Evolutionary conservation across 2,113 vertebrate species (phyloP).

Genomic region (Anoura caudifer): DNA sequence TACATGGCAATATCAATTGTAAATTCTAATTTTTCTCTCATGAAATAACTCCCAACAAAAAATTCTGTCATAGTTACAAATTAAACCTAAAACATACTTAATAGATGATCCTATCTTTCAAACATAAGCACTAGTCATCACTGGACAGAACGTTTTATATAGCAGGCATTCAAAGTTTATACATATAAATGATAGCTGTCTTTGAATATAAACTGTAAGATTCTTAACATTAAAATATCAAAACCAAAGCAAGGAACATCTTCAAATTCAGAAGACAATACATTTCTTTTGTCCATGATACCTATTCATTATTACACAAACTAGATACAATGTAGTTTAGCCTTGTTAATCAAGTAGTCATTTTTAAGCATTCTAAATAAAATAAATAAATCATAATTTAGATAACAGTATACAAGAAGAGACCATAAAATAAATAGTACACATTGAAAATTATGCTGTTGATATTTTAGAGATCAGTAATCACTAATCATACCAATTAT

Average conservation of each 20-base stretch:
- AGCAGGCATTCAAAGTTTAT: not conserved
- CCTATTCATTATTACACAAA: conserved; percentile 27
- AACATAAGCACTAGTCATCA: not conserved
- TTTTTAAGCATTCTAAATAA: conserved; percentile 27
- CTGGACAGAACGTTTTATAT: not conserved
- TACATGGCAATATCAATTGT: not conserved
- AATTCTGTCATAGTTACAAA: not conserved
- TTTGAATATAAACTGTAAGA: not conserved
- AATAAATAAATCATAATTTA: not conserved
- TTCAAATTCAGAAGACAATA: not conserved
- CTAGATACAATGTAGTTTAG: not conserved
- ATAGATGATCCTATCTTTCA: not conserved
- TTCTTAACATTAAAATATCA: conserved; percentile 35
- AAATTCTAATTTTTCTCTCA: conserved; percentile 5
- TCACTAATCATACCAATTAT: conserved; percentile 17
- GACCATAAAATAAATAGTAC: not conserved
- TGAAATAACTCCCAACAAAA: not conserved
- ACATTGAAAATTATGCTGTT: not conserved
- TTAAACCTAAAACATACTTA: conserved; percentile 24
- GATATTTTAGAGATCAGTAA: not conserved
- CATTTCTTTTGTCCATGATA: not conserved
- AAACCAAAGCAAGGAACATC: not conserved
- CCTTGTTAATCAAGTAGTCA: not conserved
- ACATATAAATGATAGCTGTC: not conserved
- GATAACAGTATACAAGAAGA: not conserved